Conservation (phyloP, 2,888 invertebrate genomes). For the Leptopilina drosophilae region DNA sequence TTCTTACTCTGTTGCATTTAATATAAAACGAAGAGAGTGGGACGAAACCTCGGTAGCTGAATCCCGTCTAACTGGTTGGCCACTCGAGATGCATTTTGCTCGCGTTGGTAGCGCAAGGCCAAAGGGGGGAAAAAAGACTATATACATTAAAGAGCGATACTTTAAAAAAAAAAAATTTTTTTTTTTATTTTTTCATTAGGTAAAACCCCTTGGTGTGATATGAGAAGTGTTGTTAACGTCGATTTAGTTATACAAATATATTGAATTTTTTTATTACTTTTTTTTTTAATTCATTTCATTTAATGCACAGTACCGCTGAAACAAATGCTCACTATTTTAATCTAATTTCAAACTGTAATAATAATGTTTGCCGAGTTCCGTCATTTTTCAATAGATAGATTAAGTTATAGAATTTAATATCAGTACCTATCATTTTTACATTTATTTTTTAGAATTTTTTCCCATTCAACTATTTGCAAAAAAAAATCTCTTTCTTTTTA, state of each 20-base stretch:
- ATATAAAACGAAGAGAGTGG: constrained; percentile 24
- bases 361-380: constrained; percentile 30
- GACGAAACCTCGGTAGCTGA: constrained; percentile 31
- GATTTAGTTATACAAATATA: constrained; percentile 23
- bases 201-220: constrained; percentile 48
- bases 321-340: constrained; percentile 54
- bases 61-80: constrained; percentile 39
- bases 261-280: constrained; percentile 4
- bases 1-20: constrained; percentile 24
- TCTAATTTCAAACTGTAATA: background rate
- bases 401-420: background rate
- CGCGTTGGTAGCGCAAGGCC: constrained; percentile 40
- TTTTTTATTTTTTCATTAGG: background rate
- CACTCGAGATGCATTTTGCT: constrained; percentile 39
- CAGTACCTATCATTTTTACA: background rate
- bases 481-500: no score
- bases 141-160: constrained; percentile 38
- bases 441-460: background rate
- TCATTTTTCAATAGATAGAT: constrained; percentile 4
- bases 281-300: constrained; percentile 7
- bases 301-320: constrained; percentile 53
- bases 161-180: background rate
- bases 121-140: constrained; percentile 39
- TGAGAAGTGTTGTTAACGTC: constrained; percentile 47
- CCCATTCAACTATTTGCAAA: no score